Conservation (phyloP, 2,888 invertebrate species). For the Neoscelio sp. region DNA sequence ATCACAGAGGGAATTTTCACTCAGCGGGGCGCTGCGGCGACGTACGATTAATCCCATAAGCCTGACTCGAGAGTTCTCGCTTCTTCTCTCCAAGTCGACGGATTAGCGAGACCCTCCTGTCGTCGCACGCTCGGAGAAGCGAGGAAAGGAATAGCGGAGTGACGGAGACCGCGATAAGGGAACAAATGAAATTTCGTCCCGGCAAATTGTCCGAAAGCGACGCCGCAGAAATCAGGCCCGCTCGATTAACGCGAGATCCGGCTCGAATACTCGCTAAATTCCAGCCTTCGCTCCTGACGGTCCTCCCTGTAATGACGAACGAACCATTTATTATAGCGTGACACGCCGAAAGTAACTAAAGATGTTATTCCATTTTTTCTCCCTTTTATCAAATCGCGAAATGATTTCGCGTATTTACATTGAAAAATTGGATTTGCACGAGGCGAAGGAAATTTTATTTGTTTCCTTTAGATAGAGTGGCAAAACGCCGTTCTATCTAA, state of each 20-base stretch:
- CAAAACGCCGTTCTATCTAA: too few species aligned
- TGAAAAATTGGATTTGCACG: conserved; percentile 37
- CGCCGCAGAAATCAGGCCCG: conserved; percentile 74
- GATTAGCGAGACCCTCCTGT: conserved; percentile 72
- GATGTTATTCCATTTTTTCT: conserved; percentile 28
- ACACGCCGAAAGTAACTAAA: conserved; percentile 33
- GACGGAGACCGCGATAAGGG: conserved; percentile 49
- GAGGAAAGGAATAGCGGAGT: conserved; percentile 15
- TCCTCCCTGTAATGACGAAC: conserved; percentile 33
- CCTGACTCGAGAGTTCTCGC: conserved; percentile 52
- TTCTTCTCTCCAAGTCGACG: conserved; percentile 65
- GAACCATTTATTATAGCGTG: conserved; percentile 35
- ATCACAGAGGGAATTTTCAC: conserved; percentile 45
- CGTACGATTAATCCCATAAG: conserved; percentile 65
- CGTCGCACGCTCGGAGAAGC: conserved; percentile 50
- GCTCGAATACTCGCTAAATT: conserved; percentile 70
- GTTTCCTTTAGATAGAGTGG: background rate
- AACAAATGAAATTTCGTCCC: conserved; percentile 78
- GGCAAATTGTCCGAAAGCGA: conserved; percentile 78
- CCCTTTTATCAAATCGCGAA: background rate
- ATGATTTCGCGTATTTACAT: conserved; percentile 41
- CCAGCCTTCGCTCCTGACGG: conserved; percentile 4
- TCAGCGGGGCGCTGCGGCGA: conserved; percentile 31
- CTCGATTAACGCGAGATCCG: conserved; percentile 73
- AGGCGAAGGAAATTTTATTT: conserved; percentile 11